These are phyloP conservation scores for Drosophila neonasuta DNA, from an alignment of 2,888 invertebrate genomes.

Conservation along the genomic window DNA sequence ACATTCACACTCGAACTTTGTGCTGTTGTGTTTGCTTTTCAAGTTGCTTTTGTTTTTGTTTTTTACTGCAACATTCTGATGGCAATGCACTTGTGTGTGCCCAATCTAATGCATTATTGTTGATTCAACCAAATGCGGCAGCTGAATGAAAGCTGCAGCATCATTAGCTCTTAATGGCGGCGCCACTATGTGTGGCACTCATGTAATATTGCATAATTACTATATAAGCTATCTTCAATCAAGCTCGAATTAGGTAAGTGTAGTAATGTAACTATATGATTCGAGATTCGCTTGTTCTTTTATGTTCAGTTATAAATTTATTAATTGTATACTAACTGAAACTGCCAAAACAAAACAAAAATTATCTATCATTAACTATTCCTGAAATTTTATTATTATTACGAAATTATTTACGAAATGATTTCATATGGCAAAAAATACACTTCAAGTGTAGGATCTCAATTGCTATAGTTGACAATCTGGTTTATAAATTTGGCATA, in stretches of 20 bases:
- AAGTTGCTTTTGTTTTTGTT: slow-evolving; percentile 15
- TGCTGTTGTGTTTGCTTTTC: slow-evolving; percentile 27
- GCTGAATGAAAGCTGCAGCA: slow-evolving; percentile 5
- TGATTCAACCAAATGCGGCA: slow-evolving; percentile 30
- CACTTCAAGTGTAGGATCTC: too few relatives aligned
- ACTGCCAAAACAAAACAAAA: too few relatives aligned
- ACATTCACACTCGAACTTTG: slow-evolving; percentile 2
- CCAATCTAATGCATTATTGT: slow-evolving; percentile 44
- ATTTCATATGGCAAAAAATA: too few relatives aligned
- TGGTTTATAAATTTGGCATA: too few relatives aligned
- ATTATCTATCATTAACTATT: too few relatives aligned
- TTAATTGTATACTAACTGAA: too few relatives aligned
- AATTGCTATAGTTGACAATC: too few relatives aligned
- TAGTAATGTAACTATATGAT: background rate
- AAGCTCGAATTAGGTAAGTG: background rate
- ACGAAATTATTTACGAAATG: too few relatives aligned
- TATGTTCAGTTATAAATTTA: too few relatives aligned
- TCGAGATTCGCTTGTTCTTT: too few relatives aligned
- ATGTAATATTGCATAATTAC: background rate
- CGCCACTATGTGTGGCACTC: background rate
- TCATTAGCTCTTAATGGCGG: slow-evolving; percentile 5
- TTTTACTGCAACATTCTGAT: slow-evolving; percentile 28
- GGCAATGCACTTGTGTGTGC: slow-evolving; percentile 39
- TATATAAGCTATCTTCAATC: background rate
- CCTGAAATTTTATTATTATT: too few relatives aligned